These are phyloP conservation scores for Ailuropoda melanoleuca DNA, from an alignment of 2,113 vertebrate genomes.

Conservation along the genomic window DNA sequence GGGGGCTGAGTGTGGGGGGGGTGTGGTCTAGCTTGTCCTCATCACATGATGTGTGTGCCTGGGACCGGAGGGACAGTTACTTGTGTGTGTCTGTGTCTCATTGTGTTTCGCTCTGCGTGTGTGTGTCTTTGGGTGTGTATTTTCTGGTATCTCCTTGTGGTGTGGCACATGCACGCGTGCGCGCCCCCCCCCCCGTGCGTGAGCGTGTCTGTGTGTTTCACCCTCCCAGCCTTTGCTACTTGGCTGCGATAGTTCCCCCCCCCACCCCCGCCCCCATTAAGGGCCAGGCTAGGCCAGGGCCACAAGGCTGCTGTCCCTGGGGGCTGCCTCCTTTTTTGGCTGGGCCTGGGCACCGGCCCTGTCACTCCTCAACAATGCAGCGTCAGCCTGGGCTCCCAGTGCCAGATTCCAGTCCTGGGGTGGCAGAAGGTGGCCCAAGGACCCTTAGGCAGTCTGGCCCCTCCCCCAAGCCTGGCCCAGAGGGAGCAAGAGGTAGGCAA, in stretches of 20 bases:
- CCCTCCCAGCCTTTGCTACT: conserved; percentile 1
- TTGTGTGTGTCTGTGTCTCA: conserved; percentile 28
- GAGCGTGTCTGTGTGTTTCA: neutral
- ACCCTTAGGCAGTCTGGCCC: neutral
- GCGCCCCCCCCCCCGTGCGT: neutral
- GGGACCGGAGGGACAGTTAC: conserved; percentile 23
- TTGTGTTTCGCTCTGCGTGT: neutral
- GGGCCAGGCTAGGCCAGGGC: conserved; percentile 14
- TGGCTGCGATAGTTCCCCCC: neutral
- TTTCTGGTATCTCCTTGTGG: conserved; percentile 14
- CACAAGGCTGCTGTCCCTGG: conserved; percentile 46
- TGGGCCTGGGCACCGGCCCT: conserved; percentile 41
- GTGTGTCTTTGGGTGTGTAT: conserved; percentile 56
- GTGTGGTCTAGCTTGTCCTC: neutral
- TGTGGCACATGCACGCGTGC: neutral
- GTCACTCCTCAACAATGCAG: conserved; percentile 78
- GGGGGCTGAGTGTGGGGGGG: neutral
- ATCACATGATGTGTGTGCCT: conserved; percentile 54
- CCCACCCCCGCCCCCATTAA: neutral
- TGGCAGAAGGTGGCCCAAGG: conserved; percentile 51
- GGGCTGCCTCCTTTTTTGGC: conserved; percentile 78
- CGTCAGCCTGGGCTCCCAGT: conserved; percentile 59
- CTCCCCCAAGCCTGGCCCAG: neutral
- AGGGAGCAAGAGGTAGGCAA: neutral
- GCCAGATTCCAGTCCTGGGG: conserved; percentile 73